Evolutionary conservation across 2,888 invertebrate species (phyloP), one percentile per base, ranked within the genome.

Genomic region (Heliconius charithonia): DNA sequence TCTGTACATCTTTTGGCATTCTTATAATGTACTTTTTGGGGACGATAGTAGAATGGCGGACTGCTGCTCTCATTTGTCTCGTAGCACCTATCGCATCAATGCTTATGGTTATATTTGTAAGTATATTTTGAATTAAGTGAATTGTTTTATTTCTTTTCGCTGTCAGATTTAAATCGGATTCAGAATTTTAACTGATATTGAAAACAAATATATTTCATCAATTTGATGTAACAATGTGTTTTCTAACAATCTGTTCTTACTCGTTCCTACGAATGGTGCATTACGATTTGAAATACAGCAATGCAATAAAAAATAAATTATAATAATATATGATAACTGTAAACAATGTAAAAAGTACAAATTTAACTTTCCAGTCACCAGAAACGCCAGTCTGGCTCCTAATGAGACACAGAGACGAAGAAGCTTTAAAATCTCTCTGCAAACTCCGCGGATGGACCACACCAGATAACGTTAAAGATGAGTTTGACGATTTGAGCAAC

Each of bases 371-470:
- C 75, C 79, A 95, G 95, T 93, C 95, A 0, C 96, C 96, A 13
- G 96, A 96, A 86, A 95, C 96, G 0, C 96, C 96, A 41, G 90
- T 95, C 27, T 96, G 96, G 96, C 86, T 96, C 4, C 82, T 96
- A 75, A 92, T 95, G 0, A 92, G 92, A 83, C 93, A 95, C 3
- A 89, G 93, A 66, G 91, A 93, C 56, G 92, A 94, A 41, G 95
- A 96, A 12, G 96, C 96, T 0, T 84, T 95, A 9, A 92, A 92
- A 81, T 93, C 96, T 0, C 87, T 96, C 0, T 92, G 95, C 82
- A 95, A 95, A 89, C 91, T 96, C 6, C 92, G 96, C 2, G 96
- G 96, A 0, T 96, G 95, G 95, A 94, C 95, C 0, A 86, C 90
- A 0, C 87, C 91, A 3, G 92, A 94, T 4, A 90, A 92, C 37